A percentile compares a stretch with the other conserved stretches of the same genome.
Evolutionary conservation across 2,888 invertebrate species (phyloP).

Genomic region (Athalia circularis): DNA sequence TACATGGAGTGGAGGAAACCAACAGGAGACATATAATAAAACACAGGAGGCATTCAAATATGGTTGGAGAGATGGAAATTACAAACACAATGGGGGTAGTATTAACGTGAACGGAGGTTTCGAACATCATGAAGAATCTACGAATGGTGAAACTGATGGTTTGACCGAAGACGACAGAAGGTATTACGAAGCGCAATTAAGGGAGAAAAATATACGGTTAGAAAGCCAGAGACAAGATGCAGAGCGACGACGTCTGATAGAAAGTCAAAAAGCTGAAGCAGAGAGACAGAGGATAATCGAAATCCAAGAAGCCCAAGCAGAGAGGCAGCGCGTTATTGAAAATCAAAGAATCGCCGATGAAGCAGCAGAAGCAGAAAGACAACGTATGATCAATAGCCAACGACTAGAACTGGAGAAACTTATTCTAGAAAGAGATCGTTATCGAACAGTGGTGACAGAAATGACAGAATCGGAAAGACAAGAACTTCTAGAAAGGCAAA

Average conservation of each 20-base stretch:
- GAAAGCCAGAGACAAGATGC: conserved; percentile 51
- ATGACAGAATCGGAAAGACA: background rate
- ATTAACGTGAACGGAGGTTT: no score
- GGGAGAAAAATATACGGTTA: conserved; percentile 43
- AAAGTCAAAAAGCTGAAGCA: conserved; percentile 43
- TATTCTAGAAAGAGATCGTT: no score
- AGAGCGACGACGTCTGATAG: conserved; percentile 49
- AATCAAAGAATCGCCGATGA: conserved; percentile 31
- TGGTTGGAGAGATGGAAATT: no score
- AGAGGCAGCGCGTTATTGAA: conserved; percentile 37
- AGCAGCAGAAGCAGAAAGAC: conserved; percentile 34
- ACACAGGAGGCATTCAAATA: no score
- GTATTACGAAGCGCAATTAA: conserved; percentile 29
- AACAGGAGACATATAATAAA: no score
- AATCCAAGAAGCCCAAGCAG: background rate
- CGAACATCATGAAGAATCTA: background rate
- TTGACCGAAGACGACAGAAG: conserved; percentile 28
- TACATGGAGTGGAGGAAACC: no score
- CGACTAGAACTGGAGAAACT: conserved; percentile 49
- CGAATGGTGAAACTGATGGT: background rate
- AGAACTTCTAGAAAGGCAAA: background rate
- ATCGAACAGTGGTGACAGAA: conserved; percentile 45
- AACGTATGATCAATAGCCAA: conserved; percentile 51
- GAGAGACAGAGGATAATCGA: background rate
- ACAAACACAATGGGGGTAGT: no score